Percentiles rank a stretch among this genome's conserved stretches.
These are phyloP conservation scores for Catotricha subobsoleta DNA, from an alignment of 2,888 invertebrate genomes.

Conservation along the genomic window DNA sequence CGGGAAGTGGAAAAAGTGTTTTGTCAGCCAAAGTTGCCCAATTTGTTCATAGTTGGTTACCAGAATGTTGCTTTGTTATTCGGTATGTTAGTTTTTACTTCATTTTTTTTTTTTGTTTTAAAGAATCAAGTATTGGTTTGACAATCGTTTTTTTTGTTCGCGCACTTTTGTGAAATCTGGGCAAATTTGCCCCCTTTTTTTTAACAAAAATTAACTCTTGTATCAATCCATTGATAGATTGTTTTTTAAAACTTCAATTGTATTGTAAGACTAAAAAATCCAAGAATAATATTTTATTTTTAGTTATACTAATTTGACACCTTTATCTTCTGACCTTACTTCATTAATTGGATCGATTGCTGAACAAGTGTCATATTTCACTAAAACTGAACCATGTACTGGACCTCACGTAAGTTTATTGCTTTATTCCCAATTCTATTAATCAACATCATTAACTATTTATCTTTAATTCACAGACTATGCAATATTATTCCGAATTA, in stretches of 20 bases:
- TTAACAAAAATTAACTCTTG: too few relatives aligned
- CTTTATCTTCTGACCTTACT: constrained; percentile 22
- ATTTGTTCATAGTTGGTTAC: constrained; percentile 42
- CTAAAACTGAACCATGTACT: constrained; percentile 44
- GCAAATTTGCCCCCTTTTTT: too few relatives aligned
- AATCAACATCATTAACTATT: neutral
- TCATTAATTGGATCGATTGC: constrained; percentile 52
- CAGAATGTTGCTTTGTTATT: constrained; percentile 37
- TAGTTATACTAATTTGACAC: constrained; percentile 24
- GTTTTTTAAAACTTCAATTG: too few relatives aligned
- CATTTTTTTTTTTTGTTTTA: constrained; percentile 2
- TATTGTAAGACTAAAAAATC: too few relatives aligned
- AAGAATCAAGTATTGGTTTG: too few relatives aligned
- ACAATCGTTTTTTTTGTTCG: too few relatives aligned
- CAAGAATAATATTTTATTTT: too few relatives aligned
- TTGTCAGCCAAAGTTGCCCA: constrained; percentile 54
- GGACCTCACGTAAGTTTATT: constrained; percentile 37
- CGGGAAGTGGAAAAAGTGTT: constrained; percentile 73
- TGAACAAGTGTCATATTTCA: constrained; percentile 53
- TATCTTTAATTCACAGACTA: neutral
- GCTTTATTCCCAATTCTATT: neutral
- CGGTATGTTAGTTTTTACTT: constrained; percentile 16
- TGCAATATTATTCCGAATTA: constrained; percentile 33
- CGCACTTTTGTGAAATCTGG: too few relatives aligned
- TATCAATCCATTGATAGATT: too few relatives aligned